Conservation (phyloP, 2,113 vertebrate species). For the Tenrec ecaudatus region DNA sequence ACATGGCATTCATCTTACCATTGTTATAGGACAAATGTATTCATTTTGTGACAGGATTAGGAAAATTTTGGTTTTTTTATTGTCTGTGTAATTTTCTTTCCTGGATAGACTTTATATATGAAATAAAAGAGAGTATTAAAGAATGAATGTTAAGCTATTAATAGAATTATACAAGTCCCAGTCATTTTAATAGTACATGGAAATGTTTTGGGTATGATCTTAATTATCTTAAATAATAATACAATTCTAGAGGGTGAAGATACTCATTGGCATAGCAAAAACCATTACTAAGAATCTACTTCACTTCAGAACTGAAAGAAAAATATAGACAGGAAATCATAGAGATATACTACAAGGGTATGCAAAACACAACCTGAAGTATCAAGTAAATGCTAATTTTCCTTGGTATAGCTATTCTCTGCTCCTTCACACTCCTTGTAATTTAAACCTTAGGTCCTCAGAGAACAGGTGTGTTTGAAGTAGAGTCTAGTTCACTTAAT, state of each 20-base stretch:
- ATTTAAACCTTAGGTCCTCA: too few species aligned
- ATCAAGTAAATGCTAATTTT: too few species aligned
- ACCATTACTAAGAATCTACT: constrained; percentile 17
- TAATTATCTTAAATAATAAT: constrained; percentile 47
- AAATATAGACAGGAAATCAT: not conserved
- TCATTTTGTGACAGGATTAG: not conserved
- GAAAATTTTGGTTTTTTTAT: constrained; percentile 19
- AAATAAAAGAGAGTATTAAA: constrained; percentile 51
- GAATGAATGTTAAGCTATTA: not conserved
- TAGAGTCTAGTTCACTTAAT: too few species aligned
- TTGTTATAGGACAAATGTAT: constrained; percentile 27
- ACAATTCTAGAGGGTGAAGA: constrained; percentile 2
- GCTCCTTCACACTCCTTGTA: too few species aligned
- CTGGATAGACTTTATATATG: not conserved
- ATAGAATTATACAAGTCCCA: not conserved
- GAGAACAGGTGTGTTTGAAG: too few species aligned
- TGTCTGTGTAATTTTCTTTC: constrained; percentile 16
- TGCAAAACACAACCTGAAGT: too few species aligned
- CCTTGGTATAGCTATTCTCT: too few species aligned
- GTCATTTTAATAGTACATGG: constrained; percentile 31
- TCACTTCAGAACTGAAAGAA: constrained; percentile 34
- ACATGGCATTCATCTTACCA: constrained; percentile 2
- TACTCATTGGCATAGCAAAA: not conserved
- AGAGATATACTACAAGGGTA: not conserved
- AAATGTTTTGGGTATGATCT: constrained; percentile 32